Base-by-base conservation (phyloP, 2,888 invertebrate species). In the Fragum sueziense region DNA sequence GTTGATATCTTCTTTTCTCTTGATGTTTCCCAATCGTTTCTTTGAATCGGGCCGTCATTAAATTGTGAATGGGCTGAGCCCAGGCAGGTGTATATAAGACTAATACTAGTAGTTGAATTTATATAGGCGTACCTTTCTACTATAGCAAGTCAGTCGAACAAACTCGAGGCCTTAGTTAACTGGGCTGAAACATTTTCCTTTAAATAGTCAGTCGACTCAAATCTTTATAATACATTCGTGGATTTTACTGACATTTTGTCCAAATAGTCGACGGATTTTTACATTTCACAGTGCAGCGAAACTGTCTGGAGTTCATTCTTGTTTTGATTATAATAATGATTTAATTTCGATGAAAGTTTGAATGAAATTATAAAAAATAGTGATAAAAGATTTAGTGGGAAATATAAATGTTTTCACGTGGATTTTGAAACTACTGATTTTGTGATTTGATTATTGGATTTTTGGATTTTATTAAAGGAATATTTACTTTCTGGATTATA, bases 401-500 rank as follows among this genome's bases (percentile, higher is more conserved):
- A 33, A n/a, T 61, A 22, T 14, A 65, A 65, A 41, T 65, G 27
- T 65, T 65, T 65, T 22, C 25, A 41, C 34, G 17, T 41, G 65
- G 65, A 65, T 65, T 65, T 65, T 65, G 14, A 27, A 27, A 37
- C 31, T 25, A 41, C 41, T 33, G 65, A 25, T 65, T 57, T 41
- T 37, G 25, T 41, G 62, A 65, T 37, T 41, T 3, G 41, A 33
- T 41, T 65, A 65, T 65, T 65, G 65, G 65, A 33, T 41, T 65
- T 41, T 65, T 65, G 65, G 65, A 65, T 41, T 41, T 65, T 65
- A 65, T 65, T 41, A 41, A 1, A 41, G 37, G 33, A 65, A 41
- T 65, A 65, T 65, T 65, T 65, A 65, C 34, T 34, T 41, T 41
- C 41, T 65, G 41, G 65, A 65, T 65, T 65, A 65, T 41, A 25